Evolutionary conservation across 2,888 invertebrate genomes (phyloP).

Genomic region (Mesochorus sp.): DNA sequence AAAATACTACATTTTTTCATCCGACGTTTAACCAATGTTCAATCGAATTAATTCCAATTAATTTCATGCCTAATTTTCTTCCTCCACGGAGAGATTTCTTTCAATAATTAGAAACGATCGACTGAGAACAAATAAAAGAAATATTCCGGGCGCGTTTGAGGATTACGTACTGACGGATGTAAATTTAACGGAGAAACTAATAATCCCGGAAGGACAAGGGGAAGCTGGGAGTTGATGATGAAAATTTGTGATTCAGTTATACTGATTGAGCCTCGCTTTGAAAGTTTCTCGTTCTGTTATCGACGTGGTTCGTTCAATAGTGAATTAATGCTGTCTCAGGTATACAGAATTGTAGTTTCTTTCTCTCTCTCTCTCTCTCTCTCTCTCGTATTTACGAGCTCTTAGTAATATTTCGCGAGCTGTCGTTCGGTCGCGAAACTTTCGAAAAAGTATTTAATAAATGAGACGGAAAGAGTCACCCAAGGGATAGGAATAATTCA

Average conservation of each 20-base stretch:
- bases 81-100: too few relatives aligned
- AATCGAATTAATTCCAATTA: too few relatives aligned
- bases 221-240: too few relatives aligned
- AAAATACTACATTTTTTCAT: too few relatives aligned
- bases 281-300: neutral
- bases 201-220: too few relatives aligned
- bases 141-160: too few relatives aligned
- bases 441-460: conserved; percentile 32
- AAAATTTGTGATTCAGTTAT: neutral
- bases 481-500: conserved; percentile 40
- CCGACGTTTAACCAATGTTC: too few relatives aligned
- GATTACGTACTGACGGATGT: too few relatives aligned
- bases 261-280: neutral
- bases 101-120: too few relatives aligned
- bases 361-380: neutral
- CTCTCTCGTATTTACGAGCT: neutral
- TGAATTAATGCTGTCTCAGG: neutral
- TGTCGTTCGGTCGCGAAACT: conserved; percentile 19
- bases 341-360: neutral
- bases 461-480: conserved; percentile 13
- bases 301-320: neutral
- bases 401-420: conserved; percentile 7
- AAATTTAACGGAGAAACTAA: too few relatives aligned
- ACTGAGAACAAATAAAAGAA: too few relatives aligned
- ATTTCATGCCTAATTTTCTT: too few relatives aligned